These are phyloP conservation scores for Bugula neritina DNA, from an alignment of 2,888 invertebrate genomes.

Conservation along the genomic window DNA sequence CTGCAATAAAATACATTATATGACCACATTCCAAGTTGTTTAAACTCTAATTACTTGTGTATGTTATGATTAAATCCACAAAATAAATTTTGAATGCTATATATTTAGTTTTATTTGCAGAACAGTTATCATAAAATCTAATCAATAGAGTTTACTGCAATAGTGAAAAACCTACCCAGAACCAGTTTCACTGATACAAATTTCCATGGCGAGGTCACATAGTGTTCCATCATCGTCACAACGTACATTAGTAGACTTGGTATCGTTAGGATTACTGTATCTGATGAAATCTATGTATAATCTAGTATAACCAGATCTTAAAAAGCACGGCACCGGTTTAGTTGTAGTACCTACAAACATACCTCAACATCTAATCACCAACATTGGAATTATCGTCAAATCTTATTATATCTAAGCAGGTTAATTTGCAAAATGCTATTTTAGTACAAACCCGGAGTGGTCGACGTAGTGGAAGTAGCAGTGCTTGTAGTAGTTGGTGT, in stretches of 20 bases:
- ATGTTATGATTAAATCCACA: too few relatives aligned
- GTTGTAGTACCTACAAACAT: neutral
- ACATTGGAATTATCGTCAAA: too few relatives aligned
- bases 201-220: constrained; percentile 20
- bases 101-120: too few relatives aligned
- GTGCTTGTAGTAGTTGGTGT: neutral
- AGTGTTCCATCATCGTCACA: neutral
- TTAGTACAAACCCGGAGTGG: constrained; percentile 17
- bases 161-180: neutral
- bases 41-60: too few relatives aligned
- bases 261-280: constrained; percentile 19
- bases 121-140: too few relatives aligned
- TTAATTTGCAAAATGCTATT: too few relatives aligned
- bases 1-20: neutral
- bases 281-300: neutral
- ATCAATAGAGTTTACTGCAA: too few relatives aligned
- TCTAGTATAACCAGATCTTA: neutral
- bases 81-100: too few relatives aligned
- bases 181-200: constrained; percentile 11
- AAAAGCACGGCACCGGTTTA: constrained; percentile 2
- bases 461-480: neutral
- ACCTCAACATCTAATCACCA: too few relatives aligned
- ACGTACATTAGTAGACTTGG: constrained; percentile 8
- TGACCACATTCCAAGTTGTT: too few relatives aligned
- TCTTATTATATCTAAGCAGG: too few relatives aligned